These are phyloP conservation scores for Damaliscus lunatus DNA, from an alignment of 2,113 vertebrate genomes.

Conservation along the genomic window DNA sequence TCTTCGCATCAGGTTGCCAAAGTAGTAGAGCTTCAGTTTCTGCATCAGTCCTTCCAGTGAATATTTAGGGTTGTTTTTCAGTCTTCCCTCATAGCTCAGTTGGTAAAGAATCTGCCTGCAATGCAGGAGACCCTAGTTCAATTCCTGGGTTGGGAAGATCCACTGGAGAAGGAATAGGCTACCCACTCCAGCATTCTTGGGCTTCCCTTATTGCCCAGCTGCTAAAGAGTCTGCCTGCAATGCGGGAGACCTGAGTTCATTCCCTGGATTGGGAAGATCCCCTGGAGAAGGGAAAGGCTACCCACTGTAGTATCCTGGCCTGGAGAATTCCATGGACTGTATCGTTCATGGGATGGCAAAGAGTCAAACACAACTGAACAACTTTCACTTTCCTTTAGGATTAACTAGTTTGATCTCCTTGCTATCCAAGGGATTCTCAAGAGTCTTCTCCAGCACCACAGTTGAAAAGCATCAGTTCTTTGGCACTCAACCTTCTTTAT, in stretches of 20 bases:
- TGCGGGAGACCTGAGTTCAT: background rate
- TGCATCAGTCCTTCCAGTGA: background rate
- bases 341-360: background rate
- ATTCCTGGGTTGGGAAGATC: background rate
- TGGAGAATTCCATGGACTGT: background rate
- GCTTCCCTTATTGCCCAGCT: background rate
- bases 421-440: background rate
- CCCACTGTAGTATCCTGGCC: background rate
- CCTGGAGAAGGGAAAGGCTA: background rate
- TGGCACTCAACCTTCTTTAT: background rate
- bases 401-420: background rate
- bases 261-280: background rate
- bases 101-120: background rate
- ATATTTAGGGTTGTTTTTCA: background rate
- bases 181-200: background rate
- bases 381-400: background rate
- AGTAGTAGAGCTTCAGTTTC: background rate
- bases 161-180: accelerated
- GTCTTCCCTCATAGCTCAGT: background rate
- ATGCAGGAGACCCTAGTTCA: background rate
- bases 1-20: background rate
- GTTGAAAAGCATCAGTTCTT: background rate
- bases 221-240: background rate
- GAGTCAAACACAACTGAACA: background rate
- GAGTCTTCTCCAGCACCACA: background rate